Conservation (phyloP, 1,140 invertebrate species). For the Drosophila nigrodunni region DNA sequence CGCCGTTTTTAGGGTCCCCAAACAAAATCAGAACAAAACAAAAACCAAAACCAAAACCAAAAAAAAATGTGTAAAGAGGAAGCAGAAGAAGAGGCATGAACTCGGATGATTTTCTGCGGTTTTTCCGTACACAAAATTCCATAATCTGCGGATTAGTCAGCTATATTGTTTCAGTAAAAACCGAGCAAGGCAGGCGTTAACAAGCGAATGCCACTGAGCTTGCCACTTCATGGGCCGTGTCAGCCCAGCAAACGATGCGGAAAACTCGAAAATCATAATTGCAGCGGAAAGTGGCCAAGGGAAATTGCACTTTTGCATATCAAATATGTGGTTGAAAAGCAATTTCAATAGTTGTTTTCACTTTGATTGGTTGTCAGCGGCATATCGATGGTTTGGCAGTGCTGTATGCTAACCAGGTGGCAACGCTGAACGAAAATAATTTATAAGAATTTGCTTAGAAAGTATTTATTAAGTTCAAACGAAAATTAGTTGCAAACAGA, state of each 20-base stretch:
- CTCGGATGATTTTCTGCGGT: conserved; percentile 38
- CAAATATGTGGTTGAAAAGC: not conserved
- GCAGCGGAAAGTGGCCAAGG: conserved; percentile 17
- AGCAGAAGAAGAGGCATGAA: not conserved
- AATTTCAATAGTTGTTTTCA: conserved; percentile 17
- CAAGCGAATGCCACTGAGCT: conserved; percentile 49
- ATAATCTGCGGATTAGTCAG: conserved; percentile 67
- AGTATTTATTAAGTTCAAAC: not conserved
- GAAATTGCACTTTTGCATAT: conserved; percentile 21
- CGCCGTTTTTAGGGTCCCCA: conserved; percentile 29
- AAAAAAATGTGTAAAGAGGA: not conserved
- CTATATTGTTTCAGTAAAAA: conserved; percentile 40
- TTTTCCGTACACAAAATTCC: conserved; percentile 59
- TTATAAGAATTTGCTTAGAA: not conserved
- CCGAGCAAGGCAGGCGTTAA: conserved; percentile 44
- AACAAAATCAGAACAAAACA: conserved; percentile 4
- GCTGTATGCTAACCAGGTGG: not conserved
- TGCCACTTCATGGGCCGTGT: conserved; percentile 41
- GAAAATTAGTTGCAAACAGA: not conserved
- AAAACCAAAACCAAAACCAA: conserved; percentile 20
- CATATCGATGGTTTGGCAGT: not conserved
- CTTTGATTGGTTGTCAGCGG: not conserved
- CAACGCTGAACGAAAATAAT: not conserved
- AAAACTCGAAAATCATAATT: conserved; percentile 50
- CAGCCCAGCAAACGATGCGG: conserved; percentile 37